A percentile compares a stretch with the other conserved stretches of the same genome.
phyloP scores from a whole-genome alignment of 2,113 vertebrate species.

The Mesocricetus auratus region DNA sequence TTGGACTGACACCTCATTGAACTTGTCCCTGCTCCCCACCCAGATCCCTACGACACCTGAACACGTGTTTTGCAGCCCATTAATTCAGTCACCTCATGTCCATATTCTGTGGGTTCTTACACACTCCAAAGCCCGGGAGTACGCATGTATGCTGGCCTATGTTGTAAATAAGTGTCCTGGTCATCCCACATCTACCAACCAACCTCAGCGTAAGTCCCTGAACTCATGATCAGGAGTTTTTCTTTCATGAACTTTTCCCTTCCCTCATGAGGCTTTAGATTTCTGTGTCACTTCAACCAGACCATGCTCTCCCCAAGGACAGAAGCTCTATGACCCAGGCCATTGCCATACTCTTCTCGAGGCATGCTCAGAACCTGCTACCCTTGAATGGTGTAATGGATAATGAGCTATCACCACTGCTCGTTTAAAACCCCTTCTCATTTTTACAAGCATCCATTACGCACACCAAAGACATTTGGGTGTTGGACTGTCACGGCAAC shows the following conservation, averaged over 20 bases:
- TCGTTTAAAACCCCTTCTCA: background rate
- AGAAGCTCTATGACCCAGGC: background rate
- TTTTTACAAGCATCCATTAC: background rate
- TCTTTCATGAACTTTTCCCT: background rate
- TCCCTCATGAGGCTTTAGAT: background rate
- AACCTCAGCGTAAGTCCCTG: background rate
- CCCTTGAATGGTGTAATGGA: background rate
- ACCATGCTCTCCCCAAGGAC: background rate
- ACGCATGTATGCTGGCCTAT: background rate
- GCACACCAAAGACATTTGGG: background rate
- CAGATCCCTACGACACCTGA: background rate
- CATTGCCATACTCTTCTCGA: background rate
- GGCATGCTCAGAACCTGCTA: background rate
- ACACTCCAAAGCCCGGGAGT: background rate
- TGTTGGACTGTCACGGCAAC: background rate
- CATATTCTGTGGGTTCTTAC: background rate
- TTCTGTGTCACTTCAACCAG: background rate
- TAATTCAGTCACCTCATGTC: background rate
- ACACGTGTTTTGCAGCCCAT: background rate
- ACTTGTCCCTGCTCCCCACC: slow-evolving; percentile 22
- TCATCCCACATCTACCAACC: background rate
- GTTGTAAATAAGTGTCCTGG: background rate
- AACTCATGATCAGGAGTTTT: slow-evolving; percentile 8
- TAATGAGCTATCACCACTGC: background rate
- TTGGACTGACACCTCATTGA: slow-evolving; percentile 17